Evolutionary conservation across 2,797 vertebrate species (phyloP), one percentile per base, ranked within the genome.

Genomic region (Scleropages formosus): DNA sequence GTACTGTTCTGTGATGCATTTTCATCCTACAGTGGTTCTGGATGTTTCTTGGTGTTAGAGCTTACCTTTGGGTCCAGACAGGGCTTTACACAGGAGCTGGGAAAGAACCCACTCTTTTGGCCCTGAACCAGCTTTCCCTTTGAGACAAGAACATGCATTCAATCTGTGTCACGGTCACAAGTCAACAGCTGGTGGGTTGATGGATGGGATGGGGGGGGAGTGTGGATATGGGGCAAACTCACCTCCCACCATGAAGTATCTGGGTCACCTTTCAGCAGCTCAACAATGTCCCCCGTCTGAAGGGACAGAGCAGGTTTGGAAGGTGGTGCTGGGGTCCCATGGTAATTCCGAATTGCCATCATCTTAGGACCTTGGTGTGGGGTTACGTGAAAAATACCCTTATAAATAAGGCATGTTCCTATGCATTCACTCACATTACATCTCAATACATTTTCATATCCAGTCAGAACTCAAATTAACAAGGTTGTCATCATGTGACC

Each of bases 181-280:
- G 15, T 7, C 8, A 20, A 49, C 18, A 68, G 66, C 44, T 47
- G 66, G 20, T 65, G 27, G 56, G 31, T 51, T 26, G 22, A n/a
- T 65, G 60, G 24, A 26, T 62, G 15, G n/a, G 49, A 24, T 24
- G 22, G 47, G 47, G n/a, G 11, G 7, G 67, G 47, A 49, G 44
- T 18, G 12, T 51, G 46, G 51, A 31, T 39, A 27, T n/a, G n/a
- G n/a, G n/a, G 16, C 59, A n/a, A 16, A 74, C 77, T 83, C 89
- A 98, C 98, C 95, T 98, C 97, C 97, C 96, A 99, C 96, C 96
- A 99, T 0, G 91, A 82, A 0, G 94, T 94, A 80, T 99, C 96
- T 0, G 96, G 96, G 84, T 98, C 97, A 0, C 97, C 97, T 75
- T 96, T 91, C 47, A 98, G 90, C 72, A 99, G 91, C 88, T 99